Conservation (phyloP, 2,113 vertebrate genomes). For the Microcebus murinus region DNA sequence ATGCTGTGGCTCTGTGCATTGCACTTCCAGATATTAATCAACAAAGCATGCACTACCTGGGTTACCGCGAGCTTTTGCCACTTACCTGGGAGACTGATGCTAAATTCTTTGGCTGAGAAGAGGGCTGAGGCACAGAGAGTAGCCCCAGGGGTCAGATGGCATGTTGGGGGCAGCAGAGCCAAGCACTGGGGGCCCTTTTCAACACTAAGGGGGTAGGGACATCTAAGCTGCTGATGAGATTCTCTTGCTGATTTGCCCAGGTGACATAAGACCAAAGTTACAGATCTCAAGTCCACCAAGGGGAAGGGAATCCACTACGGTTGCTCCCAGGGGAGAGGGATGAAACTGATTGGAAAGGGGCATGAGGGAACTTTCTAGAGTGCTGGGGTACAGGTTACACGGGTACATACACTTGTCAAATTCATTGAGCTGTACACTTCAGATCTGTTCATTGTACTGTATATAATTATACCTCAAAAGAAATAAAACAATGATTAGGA, state of each 20-base stretch:
- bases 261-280: background rate
- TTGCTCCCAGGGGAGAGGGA: background rate
- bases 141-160: constrained; percentile 31
- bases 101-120: constrained; percentile 37
- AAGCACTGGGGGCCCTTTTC: background rate
- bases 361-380: background rate
- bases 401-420: background rate
- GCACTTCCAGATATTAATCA: constrained; percentile 51
- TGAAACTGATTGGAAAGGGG: background rate
- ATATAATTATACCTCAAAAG: background rate
- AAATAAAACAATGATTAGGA: background rate
- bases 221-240: background rate
- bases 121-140: constrained; percentile 21
- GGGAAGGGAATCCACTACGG: background rate
- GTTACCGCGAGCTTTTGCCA: background rate
- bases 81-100: constrained; percentile 75
- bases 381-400: background rate
- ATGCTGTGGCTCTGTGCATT: constrained; percentile 35
- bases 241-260: background rate
- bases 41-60: constrained; percentile 67
- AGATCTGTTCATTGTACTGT: constrained; percentile 20
- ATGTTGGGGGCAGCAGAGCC: background rate
- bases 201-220: background rate
- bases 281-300: background rate
- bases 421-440: background rate